Evolutionary conservation across 2,888 invertebrate species (phyloP).

Genomic region (Pachymerium ferrugineum): DNA sequence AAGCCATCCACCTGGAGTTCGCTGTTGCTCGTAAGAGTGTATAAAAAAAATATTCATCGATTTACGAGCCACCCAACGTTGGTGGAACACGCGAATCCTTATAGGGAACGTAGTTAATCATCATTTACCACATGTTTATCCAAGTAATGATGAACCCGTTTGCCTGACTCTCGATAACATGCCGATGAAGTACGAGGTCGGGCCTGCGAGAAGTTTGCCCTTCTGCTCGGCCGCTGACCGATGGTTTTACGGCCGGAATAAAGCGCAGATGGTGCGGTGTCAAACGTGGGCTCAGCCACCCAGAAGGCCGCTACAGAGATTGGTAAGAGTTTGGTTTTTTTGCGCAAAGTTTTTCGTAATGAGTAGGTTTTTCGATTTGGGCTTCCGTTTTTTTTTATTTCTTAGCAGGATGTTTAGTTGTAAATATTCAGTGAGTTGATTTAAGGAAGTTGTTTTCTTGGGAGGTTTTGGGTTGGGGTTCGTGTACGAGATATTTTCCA

Average conservation of each 20-base stretch:
- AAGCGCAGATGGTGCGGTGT: neutral
- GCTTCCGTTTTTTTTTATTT: no score
- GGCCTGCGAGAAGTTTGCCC: neutral
- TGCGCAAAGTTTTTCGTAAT: neutral
- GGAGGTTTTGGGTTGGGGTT: neutral
- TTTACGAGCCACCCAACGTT: no score
- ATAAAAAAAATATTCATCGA: no score
- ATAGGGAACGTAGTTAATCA: neutral
- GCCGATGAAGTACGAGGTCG: conserved; percentile 8
- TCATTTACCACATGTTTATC: neutral
- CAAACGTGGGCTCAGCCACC: neutral
- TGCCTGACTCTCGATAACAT: neutral
- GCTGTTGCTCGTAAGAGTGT: no score
- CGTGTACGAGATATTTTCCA: no score
- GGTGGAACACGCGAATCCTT: neutral
- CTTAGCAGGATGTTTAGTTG: neutral
- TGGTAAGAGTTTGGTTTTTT: neutral
- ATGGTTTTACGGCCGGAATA: neutral
- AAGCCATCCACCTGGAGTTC: neutral
- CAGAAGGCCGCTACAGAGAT: neutral
- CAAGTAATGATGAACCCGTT: neutral
- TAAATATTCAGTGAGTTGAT: neutral
- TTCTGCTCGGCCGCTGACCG: neutral
- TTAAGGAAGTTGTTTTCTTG: neutral
- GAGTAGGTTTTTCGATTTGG: neutral